Conservation (phyloP, 2,888 invertebrate species). For the Andrena bucephala region DNA sequence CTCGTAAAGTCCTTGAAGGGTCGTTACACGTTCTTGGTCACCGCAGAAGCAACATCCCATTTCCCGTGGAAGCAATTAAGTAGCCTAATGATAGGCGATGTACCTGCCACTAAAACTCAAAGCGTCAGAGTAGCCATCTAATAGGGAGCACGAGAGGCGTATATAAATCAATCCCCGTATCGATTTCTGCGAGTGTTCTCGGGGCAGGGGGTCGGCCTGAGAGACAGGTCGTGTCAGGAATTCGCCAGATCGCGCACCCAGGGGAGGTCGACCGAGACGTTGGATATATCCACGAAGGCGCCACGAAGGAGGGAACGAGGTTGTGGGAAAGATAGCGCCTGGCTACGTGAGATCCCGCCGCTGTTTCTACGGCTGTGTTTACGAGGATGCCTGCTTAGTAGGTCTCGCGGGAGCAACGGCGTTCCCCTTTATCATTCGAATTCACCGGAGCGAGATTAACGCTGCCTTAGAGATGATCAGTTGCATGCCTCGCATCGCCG, state of each 20-base stretch:
- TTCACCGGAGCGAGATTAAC: slow-evolving; percentile 72
- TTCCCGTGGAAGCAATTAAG: too few species aligned
- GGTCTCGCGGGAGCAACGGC: slow-evolving; percentile 66
- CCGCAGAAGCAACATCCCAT: too few species aligned
- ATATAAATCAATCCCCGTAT: not conserved
- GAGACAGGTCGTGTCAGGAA: slow-evolving; percentile 67
- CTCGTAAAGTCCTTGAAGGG: too few species aligned
- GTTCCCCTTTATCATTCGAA: slow-evolving; percentile 76
- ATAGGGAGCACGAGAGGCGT: not conserved
- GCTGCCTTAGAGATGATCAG: slow-evolving; percentile 34
- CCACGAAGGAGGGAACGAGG: slow-evolving; percentile 70
- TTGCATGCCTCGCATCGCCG: slow-evolving; percentile 16
- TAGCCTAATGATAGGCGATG: too few species aligned
- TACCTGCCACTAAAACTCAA: too few species aligned
- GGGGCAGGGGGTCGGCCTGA: slow-evolving; percentile 8
- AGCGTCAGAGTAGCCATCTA: not conserved
- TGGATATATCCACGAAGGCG: slow-evolving; percentile 64
- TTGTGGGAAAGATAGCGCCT: slow-evolving; percentile 82
- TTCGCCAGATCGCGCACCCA: slow-evolving; percentile 69
- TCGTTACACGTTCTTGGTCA: too few species aligned
- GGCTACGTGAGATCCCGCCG: slow-evolving; percentile 61
- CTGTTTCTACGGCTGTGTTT: slow-evolving; percentile 53
- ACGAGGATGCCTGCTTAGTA: slow-evolving; percentile 59
- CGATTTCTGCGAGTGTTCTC: not conserved
- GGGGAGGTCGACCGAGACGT: slow-evolving; percentile 77